A percentile compares a stretch with the other conserved stretches of the same genome.
phyloP scores from a whole-genome alignment of 2,797 vertebrate species.

The Falco cherrug region DNA sequence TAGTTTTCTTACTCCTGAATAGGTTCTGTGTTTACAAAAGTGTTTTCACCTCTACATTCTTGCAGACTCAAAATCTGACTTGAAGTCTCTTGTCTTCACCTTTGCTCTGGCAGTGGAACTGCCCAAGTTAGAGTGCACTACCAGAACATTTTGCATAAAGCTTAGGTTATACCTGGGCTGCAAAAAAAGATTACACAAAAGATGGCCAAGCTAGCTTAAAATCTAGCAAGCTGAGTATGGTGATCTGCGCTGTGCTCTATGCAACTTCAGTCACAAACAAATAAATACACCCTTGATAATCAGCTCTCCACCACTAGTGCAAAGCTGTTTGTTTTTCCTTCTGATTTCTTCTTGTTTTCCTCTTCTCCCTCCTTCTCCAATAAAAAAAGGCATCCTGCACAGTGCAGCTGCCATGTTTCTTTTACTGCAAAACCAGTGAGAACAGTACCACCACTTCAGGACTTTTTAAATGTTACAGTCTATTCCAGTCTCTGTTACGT shows the following conservation, averaged over 20 bases:
- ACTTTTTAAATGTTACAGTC: neutral
- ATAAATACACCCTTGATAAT: neutral
- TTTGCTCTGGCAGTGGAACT: neutral
- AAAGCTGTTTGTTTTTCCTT: neutral
- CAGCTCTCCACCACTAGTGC: neutral
- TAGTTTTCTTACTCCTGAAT: neutral
- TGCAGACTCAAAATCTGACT: neutral
- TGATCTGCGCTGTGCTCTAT: neutral
- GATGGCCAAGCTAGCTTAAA: neutral
- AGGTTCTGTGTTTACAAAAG: neutral
- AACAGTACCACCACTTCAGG: accelerated
- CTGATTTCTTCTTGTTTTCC: neutral
- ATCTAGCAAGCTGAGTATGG: neutral
- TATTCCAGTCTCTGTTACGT: neutral
- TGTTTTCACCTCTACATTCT: neutral
- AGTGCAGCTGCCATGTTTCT: neutral
- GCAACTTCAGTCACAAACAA: neutral
- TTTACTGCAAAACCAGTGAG: neutral
- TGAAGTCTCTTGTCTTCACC: neutral
- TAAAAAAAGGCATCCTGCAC: neutral
- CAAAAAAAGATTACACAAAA: neutral
- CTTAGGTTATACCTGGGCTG: neutral
- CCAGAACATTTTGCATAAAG: neutral
- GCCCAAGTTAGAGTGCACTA: neutral
- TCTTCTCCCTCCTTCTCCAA: neutral